Evolutionary conservation across 2,113 vertebrate species (phyloP).

Genomic region (Panthera tigris): DNA sequence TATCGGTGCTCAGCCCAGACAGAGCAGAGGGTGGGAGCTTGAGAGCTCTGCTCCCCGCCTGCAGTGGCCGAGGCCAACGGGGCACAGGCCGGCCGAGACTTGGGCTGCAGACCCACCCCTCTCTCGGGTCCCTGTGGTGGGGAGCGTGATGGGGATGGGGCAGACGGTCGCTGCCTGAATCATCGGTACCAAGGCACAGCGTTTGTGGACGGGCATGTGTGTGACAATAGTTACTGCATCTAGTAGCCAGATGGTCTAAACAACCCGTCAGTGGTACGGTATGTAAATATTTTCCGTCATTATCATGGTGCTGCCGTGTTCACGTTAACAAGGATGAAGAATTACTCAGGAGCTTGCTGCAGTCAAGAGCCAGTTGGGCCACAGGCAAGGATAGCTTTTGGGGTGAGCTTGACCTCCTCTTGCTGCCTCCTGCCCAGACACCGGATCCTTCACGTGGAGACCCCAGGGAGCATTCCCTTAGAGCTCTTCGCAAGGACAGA

Average conservation of each 20-base stretch:
- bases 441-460: background rate
- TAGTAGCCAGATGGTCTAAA: constrained; percentile 83
- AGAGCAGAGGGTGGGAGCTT: background rate
- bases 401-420: background rate
- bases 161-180: background rate
- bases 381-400: background rate
- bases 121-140: rapidly evolving
- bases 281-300: constrained; percentile 83
- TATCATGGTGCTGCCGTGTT: constrained; percentile 71
- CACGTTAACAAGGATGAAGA: constrained; percentile 73
- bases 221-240: constrained; percentile 64
- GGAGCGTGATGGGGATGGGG: background rate
- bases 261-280: constrained; percentile 72
- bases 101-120: background rate
- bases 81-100: background rate
- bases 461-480: rapidly evolving
- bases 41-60: rapidly evolving
- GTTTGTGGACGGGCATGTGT: constrained; percentile 19
- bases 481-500: background rate
- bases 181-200: background rate
- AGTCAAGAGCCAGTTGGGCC: constrained; percentile 65
- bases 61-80: background rate
- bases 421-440: background rate
- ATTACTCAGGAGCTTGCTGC: constrained; percentile 65
- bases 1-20: rapidly evolving